Evolutionary conservation across 2,113 vertebrate genomes (phyloP).

Genomic region (Macrotus californicus): DNA sequence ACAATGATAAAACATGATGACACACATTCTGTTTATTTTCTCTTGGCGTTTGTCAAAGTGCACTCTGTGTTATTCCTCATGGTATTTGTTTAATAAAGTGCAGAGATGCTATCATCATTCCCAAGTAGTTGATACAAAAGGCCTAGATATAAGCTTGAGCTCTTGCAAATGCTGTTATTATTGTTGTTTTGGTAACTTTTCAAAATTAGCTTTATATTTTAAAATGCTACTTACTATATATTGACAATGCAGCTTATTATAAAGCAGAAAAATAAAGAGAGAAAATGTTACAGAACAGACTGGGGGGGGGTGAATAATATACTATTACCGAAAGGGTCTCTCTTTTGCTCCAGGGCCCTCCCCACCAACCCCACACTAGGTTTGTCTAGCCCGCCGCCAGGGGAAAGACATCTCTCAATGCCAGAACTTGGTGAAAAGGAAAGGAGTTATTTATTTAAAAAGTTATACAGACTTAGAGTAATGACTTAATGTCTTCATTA

Average conservation of each 20-base stretch:
- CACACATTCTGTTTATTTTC: not conserved
- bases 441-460: too few species aligned
- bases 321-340: too few species aligned
- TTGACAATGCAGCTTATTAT: not conserved
- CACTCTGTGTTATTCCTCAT: not conserved
- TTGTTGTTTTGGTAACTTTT: not conserved
- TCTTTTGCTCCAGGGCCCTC: too few species aligned
- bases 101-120: not conserved
- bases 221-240: not conserved
- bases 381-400: too few species aligned
- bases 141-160: not conserved
- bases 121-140: not conserved
- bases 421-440: too few species aligned
- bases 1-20: not conserved
- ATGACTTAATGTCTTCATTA: too few species aligned
- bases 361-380: too few species aligned
- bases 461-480: too few species aligned
- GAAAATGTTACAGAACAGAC: too few species aligned
- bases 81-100: not conserved
- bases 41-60: not conserved
- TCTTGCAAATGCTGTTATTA: not conserved
- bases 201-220: not conserved
- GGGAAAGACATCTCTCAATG: too few species aligned
- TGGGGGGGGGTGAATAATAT: too few species aligned
- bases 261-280: conserved; percentile 8